Evolutionary conservation across 2,113 vertebrate species (phyloP).

Genomic region (Peucedramus taeniatus): DNA sequence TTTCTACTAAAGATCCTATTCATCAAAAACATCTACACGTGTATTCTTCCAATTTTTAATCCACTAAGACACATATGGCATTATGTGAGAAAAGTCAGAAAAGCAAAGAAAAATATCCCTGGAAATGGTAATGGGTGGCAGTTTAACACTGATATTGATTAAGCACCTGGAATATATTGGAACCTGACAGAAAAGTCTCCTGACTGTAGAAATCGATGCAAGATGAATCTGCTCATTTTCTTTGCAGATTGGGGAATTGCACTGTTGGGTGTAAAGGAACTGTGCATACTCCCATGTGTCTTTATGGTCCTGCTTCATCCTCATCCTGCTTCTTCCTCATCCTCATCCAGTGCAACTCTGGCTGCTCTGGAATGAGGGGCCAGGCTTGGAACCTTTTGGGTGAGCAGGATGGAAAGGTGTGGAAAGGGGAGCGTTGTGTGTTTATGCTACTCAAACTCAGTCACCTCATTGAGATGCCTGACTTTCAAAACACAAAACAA

Average conservation of each 20-base stretch:
- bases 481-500: neutral
- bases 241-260: neutral
- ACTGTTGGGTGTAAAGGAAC: neutral
- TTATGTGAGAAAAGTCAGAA: slow-evolving; percentile 22
- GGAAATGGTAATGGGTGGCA: slow-evolving; percentile 3
- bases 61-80: neutral
- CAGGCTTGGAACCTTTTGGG: neutral
- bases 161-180: neutral
- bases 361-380: neutral
- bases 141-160: neutral
- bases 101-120: slow-evolving; percentile 45
- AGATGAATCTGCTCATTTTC: neutral
- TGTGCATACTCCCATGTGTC: rapidly evolving
- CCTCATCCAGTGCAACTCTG: rapidly evolving
- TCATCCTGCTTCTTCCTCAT: neutral
- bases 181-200: neutral
- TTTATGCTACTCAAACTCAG: neutral
- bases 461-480: neutral
- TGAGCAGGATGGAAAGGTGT: neutral
- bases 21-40: slow-evolving; percentile 40
- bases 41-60: slow-evolving; percentile 36
- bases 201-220: neutral
- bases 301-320: rapidly evolving
- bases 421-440: rapidly evolving
- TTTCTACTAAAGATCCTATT: slow-evolving; percentile 46